A percentile compares a stretch with the other conserved stretches of the same genome.
These are phyloP conservation scores for Medauroidea extradentata DNA, from an alignment of 1,140 invertebrate species.

Conservation along the genomic window DNA sequence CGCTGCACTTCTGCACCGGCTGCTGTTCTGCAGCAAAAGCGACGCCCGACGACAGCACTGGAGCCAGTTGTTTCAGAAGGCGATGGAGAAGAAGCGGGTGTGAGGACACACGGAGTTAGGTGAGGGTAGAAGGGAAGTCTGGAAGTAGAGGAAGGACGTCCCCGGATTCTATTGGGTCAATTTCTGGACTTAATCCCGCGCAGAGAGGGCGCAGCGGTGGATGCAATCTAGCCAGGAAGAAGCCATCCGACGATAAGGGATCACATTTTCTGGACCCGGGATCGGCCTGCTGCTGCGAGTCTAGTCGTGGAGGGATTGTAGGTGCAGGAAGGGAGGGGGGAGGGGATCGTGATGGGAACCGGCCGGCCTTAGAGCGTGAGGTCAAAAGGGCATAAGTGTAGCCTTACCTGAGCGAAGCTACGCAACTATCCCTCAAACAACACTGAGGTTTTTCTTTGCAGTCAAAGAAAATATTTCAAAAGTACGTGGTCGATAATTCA, in stretches of 20 bases:
- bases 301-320: neutral
- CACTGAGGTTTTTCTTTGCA: too few relatives aligned
- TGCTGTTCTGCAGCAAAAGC: too few relatives aligned
- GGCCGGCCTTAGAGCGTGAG: neutral
- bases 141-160: neutral
- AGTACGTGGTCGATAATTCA: too few relatives aligned
- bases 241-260: constrained; percentile 2
- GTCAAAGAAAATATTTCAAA: too few relatives aligned
- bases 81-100: too few relatives aligned
- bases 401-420: too few relatives aligned
- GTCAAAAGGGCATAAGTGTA: neutral
- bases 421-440: too few relatives aligned
- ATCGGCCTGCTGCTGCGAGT: neutral
- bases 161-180: neutral
- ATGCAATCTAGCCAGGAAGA: neutral
- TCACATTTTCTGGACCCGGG: constrained; percentile 1
- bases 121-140: too few relatives aligned
- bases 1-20: too few relatives aligned
- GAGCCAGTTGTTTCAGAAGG: too few relatives aligned
- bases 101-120: too few relatives aligned
- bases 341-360: neutral
- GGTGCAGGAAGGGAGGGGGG: neutral
- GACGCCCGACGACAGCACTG: too few relatives aligned
- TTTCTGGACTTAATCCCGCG: neutral
- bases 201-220: neutral